Evolutionary conservation across 2,888 invertebrate genomes (phyloP), one percentile per base, ranked within the genome.

Genomic region (Leptopilina syphax): DNA sequence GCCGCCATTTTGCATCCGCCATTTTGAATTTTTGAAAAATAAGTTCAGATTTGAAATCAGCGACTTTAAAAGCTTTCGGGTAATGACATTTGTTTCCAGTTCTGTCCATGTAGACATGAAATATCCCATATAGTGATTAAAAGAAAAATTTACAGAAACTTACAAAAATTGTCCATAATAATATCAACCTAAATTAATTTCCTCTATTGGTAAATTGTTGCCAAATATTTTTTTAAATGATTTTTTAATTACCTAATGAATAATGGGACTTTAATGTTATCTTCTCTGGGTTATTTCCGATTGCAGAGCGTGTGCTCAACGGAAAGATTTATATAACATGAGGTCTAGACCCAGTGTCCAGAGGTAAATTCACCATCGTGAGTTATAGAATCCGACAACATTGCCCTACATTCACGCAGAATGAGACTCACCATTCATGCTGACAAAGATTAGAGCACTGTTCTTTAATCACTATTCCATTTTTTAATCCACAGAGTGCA

Each of bases 351-450:
- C 73, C 57, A 73, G 73, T 73, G 73, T 73, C 73, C 57, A 60
- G 73, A 73, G 73, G 73, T 60, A 73, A 57, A 73, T 73, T 73
- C 57, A 60, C 73, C 73, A 73, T 73, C n/a, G 57, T 73, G 73
- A 73, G 73, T 73, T 73, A 73, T 73, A 73, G 73, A 73, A 73
- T 73, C 73, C 73, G 73, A 73, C 73, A 73, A 73, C 73, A 73
- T 73, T 73, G 73, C 57, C 34, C 73, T 60, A 57, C 57, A 73
- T 73, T 73, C 57, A 6, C 34, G 9, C n/a, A 34, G 18, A 73
- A n/a, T 41, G 73, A 54, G 57, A 18, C 57, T 73, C 57, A 57
- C 73, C 73, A 73, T 73, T 73, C 41, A 73, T 57, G 34, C 73
- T 73, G 73, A 57, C 41, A 73, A 34, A 57, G 73, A 73, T 73